Base-by-base conservation (phyloP, 2,113 vertebrate species). In the Carassius auratus region DNA sequence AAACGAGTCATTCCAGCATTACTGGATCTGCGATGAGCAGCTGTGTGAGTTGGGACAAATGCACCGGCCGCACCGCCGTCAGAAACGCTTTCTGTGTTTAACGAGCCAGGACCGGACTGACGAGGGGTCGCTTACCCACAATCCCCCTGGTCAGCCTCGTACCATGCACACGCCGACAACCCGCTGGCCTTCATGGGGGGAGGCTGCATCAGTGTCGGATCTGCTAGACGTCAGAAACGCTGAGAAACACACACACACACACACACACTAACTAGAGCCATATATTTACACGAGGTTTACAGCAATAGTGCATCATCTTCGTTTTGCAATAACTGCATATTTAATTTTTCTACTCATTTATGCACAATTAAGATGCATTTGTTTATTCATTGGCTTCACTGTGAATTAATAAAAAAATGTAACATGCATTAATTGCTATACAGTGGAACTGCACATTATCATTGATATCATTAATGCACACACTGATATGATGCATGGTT, bases 21-120 rank as follows among this genome's bases (percentile, higher is more conserved):
- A 15, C 50, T 52, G 50, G 3, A 19, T 84, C 84, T 91, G 90
- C 91, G 75, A 92, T 90, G 82, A 87, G 85, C 84, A 87, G 90
- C 93, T 95, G 94, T 95, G 94, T 94, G 94, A 91, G 94, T 94
- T 95, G 94, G 94, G 94, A 89, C 88, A 92, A 94, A 91, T 89
- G 14, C 93, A 90, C 92, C 85, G 91, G 76, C 92, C 91, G 45
- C 80, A 81, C 52, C 82, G 19, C 82, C 85, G 84, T 80, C 57
- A 83, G 80, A 45, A 86, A 68, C 79, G 0, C 45, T 12, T 1
- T 21, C 7, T 8, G 8, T 7, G 85, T 57, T 86, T 86, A 76
- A 83, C 38, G 78, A 87, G 76, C 59, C 33, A 79, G 36, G 36
- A 55, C 26, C 45, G 55, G 81, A 57, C 59, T 81, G 74, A 26